These are phyloP conservation scores for Philaenus spumarius DNA, from an alignment of 1,140 invertebrate genomes.

Conservation along the genomic window DNA sequence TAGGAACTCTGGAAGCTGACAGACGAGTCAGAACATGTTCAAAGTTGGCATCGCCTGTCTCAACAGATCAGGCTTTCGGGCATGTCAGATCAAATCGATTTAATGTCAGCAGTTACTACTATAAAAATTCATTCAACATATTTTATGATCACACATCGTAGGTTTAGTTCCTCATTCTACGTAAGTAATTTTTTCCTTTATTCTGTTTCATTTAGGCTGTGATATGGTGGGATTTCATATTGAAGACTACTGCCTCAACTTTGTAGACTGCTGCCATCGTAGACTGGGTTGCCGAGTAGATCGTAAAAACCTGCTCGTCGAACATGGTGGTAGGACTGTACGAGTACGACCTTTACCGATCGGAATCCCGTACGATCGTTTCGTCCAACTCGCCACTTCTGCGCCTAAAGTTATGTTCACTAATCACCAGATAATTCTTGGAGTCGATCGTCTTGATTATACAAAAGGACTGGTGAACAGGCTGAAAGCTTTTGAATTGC, in stretches of 20 bases:
- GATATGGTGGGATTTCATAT: constrained; percentile 91
- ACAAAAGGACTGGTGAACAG: constrained; percentile 85
- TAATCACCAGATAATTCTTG: constrained; percentile 74
- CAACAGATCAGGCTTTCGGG: too few relatives aligned
- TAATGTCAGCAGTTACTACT: too few relatives aligned
- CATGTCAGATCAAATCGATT: too few relatives aligned
- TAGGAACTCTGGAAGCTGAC: too few relatives aligned
- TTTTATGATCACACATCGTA: too few relatives aligned
- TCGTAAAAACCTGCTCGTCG: constrained; percentile 76
- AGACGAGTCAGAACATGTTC: too few relatives aligned
- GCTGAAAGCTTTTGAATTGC: constrained; percentile 72
- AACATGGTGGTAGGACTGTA: constrained; percentile 77
- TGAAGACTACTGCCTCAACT: constrained; percentile 85
- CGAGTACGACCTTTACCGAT: constrained; percentile 76
- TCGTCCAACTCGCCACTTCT: constrained; percentile 70
- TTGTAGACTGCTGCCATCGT: constrained; percentile 85
- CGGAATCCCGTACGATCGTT: constrained; percentile 79
- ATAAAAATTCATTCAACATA: too few relatives aligned
- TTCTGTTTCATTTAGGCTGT: constrained; percentile 67
- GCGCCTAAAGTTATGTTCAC: constrained; percentile 57
- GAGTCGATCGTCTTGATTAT: constrained; percentile 84
- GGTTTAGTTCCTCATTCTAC: too few relatives aligned
- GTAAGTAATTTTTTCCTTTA: too few relatives aligned
- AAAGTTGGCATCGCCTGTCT: too few relatives aligned
- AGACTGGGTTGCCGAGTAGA: constrained; percentile 81